Percentiles rank a stretch among this genome's conserved stretches.
These are phyloP conservation scores for Enteromius radiatus DNA, from an alignment of 2,797 vertebrate genomes.

Conservation along the genomic window DNA sequence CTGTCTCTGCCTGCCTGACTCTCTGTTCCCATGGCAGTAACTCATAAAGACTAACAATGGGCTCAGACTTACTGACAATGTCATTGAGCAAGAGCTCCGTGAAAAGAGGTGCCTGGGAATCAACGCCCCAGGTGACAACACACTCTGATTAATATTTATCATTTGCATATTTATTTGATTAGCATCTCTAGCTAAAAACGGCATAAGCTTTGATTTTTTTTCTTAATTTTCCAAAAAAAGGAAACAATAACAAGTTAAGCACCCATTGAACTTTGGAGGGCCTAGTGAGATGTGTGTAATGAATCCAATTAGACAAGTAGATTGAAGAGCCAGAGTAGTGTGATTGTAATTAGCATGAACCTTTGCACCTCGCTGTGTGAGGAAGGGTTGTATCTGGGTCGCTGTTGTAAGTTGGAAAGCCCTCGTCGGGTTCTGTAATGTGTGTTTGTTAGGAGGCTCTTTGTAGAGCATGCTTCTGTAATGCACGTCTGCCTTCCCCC, in stretches of 20 bases:
- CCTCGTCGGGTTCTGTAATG: constrained; percentile 21
- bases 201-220: constrained; percentile 19
- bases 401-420: constrained; percentile 48
- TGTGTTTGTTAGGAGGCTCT: constrained; percentile 58
- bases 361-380: constrained; percentile 61
- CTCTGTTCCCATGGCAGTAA: constrained; percentile 36
- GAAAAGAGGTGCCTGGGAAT: constrained; percentile 54
- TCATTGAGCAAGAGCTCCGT: constrained; percentile 71
- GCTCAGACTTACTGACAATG: constrained; percentile 53
- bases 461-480: constrained; percentile 40
- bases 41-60: constrained; percentile 52
- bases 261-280: constrained; percentile 60
- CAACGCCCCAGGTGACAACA: constrained; percentile 70
- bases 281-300: constrained; percentile 72
- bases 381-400: constrained; percentile 55
- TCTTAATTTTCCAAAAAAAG: not conserved
- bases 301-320: constrained; percentile 75
- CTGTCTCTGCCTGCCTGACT: constrained; percentile 22
- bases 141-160: constrained; percentile 69
- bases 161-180: constrained; percentile 79
- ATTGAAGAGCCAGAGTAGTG: constrained; percentile 63
- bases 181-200: constrained; percentile 59
- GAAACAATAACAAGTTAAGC: constrained; percentile 62
- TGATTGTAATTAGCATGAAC: constrained; percentile 67
- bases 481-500: constrained; percentile 26